Evolutionary conservation across 1,140 invertebrate genomes (phyloP), one percentile per base, ranked within the genome.

Genomic region (Drosophila parabipectinata): DNA sequence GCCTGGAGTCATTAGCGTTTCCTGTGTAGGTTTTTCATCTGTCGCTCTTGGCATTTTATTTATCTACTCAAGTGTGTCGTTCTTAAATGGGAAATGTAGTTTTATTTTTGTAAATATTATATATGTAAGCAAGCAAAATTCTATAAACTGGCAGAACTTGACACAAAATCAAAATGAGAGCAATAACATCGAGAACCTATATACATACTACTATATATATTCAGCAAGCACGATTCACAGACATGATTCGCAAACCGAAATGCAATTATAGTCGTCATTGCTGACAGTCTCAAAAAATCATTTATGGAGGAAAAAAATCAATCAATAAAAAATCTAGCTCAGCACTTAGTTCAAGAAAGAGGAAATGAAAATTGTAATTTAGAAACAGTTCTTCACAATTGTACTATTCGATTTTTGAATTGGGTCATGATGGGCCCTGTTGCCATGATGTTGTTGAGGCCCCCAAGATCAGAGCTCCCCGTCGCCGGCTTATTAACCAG

Each of bases 1-100:
- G 81, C 77, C 58, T 67, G 81, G 71, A 88, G 83, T 87, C 83
- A 88, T 87, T 87, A 87, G 83, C 58, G 76, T 88, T 83, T 87
- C 82, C 82, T 87, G 82, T 84, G 77, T 84, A 85, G 77, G 81
- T 75, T 85, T 74, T 73, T 74, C 81, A 84, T 85, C 71, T 85
- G 73, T 85, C 77, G 81, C 63, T 72, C 26, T 28, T 28, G 26
- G 21, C 21, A 21, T 21, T 21, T 21, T 21, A 21, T 21, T 21
- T 21, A 21, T 21, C 21, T 21, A 55, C 58, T 44, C 32, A 41
- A 50, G 68, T 50, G 18, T 68, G 57, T 57, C 7, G 8, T 30
- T 6, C 28, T 30, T 30, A 30, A 30, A 30, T 6, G 28, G 28
- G 12, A 47, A 14, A 34, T 48, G 6, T 48, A 4, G 1, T 14